phyloP scores from a whole-genome alignment of 2,113 vertebrate species.

The Nyctereutes procyonoides region DNA sequence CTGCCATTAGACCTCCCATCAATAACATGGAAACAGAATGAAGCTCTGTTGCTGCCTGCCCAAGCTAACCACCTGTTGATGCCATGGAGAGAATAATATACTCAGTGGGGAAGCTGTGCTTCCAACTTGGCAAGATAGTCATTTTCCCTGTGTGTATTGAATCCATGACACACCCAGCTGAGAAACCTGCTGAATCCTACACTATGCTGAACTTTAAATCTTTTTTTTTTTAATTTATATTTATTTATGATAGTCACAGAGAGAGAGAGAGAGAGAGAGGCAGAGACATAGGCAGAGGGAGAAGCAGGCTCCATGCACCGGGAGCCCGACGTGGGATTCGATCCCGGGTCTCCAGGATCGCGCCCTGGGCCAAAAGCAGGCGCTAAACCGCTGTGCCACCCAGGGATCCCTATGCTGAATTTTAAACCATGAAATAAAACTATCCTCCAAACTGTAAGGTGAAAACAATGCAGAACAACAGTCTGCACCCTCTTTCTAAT shows the following conservation, averaged over 20 bases:
- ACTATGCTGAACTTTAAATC: not conserved
- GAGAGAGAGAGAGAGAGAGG: no score
- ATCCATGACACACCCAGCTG: not conserved
- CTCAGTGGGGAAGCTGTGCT: not conserved
- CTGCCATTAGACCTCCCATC: slow-evolving; percentile 44
- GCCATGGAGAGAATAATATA: not conserved
- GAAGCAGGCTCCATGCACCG: no score
- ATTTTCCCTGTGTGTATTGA: not conserved
- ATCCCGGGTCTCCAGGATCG: no score
- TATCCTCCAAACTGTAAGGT: not conserved
- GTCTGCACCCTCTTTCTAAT: slow-evolving; percentile 6
- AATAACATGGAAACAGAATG: slow-evolving; percentile 3
- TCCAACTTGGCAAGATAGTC: not conserved
- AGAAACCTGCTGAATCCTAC: not conserved
- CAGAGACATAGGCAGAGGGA: no score
- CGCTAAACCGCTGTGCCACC: no score
- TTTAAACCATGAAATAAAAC: slow-evolving; percentile 26
- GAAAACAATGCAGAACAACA: not conserved
- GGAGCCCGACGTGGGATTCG: no score
- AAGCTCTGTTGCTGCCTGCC: not conserved
- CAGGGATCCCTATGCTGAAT: not conserved
- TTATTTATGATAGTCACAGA: no score
- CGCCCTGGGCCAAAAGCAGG: no score
- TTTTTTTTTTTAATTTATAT: no score
- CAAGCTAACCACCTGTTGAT: slow-evolving; percentile 5